These are phyloP conservation scores for Watersipora subatra DNA, from an alignment of 1,140 invertebrate genomes.

Conservation along the genomic window DNA sequence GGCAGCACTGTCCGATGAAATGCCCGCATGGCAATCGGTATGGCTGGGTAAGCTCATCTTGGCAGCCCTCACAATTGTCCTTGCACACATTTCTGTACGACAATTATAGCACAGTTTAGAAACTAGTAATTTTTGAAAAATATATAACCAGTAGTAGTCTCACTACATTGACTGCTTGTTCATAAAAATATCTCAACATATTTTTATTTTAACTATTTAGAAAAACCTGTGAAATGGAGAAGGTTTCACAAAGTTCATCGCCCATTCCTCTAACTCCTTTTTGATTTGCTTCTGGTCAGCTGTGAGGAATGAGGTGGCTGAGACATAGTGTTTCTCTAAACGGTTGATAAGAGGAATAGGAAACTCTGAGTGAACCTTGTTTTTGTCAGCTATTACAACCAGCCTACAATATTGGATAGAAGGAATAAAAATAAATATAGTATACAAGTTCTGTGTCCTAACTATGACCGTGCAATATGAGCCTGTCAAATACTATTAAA, in stretches of 20 bases:
- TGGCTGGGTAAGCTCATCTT: not conserved
- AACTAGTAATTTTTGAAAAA: not conserved
- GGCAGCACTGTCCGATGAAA: not conserved
- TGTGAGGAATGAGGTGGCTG: conserved; percentile 13
- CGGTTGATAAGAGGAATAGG: conserved; percentile 23
- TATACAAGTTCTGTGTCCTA: too few relatives aligned
- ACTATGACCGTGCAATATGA: too few relatives aligned
- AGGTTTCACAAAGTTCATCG: conserved; percentile 12
- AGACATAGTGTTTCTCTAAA: conserved; percentile 21
- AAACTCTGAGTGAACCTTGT: conserved; percentile 19
- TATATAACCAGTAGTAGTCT: not conserved
- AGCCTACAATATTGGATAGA: conserved; percentile 9
- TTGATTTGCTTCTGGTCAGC: conserved; percentile 9
- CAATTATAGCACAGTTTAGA: not conserved
- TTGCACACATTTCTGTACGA: not conserved
- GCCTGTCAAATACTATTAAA: too few relatives aligned
- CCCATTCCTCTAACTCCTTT: conserved; percentile 10
- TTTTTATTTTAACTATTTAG: not conserved
- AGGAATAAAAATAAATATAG: not conserved
- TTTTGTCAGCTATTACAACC: conserved; percentile 19
- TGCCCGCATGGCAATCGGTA: not conserved
- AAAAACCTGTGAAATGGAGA: not conserved
- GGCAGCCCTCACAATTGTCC: not conserved
- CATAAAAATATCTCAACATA: not conserved
- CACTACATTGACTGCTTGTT: not conserved